Conservation (phyloP, 2,113 vertebrate genomes). For the Istiophorus platypterus region DNA sequence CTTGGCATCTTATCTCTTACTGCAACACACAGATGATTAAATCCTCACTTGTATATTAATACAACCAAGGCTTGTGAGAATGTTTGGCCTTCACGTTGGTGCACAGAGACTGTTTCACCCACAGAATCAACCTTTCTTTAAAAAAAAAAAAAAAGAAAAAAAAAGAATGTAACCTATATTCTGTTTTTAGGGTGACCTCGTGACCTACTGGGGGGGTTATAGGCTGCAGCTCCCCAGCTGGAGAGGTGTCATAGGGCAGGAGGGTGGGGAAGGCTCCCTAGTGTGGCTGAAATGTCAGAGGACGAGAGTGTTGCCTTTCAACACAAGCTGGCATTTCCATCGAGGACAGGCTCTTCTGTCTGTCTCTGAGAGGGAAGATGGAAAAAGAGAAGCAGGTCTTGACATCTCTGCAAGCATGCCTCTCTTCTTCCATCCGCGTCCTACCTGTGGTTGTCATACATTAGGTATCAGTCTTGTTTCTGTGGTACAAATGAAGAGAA, state of each 20-base stretch:
- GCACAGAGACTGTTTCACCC: neutral
- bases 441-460: constrained; percentile 8
- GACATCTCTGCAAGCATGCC: constrained; percentile 26
- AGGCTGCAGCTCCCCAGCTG: neutral
- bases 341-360: constrained; percentile 46
- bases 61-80: neutral
- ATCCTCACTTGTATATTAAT: constrained; percentile 22
- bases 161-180: constrained; percentile 54
- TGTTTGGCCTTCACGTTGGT: neutral
- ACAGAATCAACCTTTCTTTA: neutral
- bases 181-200: constrained; percentile 45
- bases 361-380: constrained; percentile 51
- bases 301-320: constrained; percentile 78
- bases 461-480: constrained; percentile 8
- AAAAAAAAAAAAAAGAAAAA: constrained; percentile 33
- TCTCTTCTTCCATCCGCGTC: constrained; percentile 33
- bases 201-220: constrained; percentile 5
- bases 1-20: constrained; percentile 39
- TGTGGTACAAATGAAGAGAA: neutral
- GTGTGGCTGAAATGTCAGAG: constrained; percentile 73
- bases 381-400: constrained; percentile 49
- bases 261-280: neutral
- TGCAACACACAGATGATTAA: constrained; percentile 38
- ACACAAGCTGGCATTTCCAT: constrained; percentile 80
- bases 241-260: constrained; percentile 24